Conservation (phyloP, 1,140 invertebrate species). For the Eulimnadia texana region DNA sequence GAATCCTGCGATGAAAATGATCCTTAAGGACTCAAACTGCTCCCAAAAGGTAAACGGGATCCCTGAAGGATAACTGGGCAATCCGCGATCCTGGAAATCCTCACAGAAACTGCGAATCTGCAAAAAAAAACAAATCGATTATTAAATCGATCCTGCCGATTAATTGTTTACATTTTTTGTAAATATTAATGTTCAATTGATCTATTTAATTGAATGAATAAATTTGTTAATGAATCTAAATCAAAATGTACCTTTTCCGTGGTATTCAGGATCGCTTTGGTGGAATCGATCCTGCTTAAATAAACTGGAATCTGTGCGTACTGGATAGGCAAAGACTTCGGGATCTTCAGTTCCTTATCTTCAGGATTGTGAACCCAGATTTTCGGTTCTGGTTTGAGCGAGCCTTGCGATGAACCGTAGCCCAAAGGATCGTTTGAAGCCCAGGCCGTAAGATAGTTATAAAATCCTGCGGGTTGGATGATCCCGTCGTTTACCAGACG, state of each 20-base stretch:
- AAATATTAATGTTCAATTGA: too few relatives aligned
- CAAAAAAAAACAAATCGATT: too few relatives aligned
- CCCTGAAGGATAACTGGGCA: slow-evolving; percentile 91
- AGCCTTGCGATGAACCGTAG: slow-evolving; percentile 75
- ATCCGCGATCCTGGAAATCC: slow-evolving; percentile 65
- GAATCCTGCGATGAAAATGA: slow-evolving; percentile 59
- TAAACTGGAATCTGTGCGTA: slow-evolving; percentile 95
- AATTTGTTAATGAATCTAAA: too few relatives aligned
- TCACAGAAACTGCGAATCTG: slow-evolving; percentile 59
- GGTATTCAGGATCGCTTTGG: slow-evolving; percentile 70
- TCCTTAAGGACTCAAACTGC: slow-evolving; percentile 77
- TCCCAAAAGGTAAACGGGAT: slow-evolving; percentile 96
- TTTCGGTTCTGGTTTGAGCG: slow-evolving; percentile 69
- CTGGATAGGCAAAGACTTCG: slow-evolving; percentile 75
- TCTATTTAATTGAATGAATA: too few relatives aligned
- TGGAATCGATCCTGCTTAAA: slow-evolving; percentile 44
- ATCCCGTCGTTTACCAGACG: slow-evolving; percentile 83
- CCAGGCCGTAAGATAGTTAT: slow-evolving; percentile 96
- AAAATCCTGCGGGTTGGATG: slow-evolving; percentile 91
- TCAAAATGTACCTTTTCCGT: too few relatives aligned
- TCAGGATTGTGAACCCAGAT: slow-evolving; percentile 59
- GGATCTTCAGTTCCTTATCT: slow-evolving; percentile 75
- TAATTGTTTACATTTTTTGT: too few relatives aligned
- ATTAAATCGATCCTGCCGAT: background rate
- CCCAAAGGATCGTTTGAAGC: slow-evolving; percentile 80